Base-by-base conservation (phyloP, 2,888 invertebrate species). In the Adelphocoris suturalis region DNA sequence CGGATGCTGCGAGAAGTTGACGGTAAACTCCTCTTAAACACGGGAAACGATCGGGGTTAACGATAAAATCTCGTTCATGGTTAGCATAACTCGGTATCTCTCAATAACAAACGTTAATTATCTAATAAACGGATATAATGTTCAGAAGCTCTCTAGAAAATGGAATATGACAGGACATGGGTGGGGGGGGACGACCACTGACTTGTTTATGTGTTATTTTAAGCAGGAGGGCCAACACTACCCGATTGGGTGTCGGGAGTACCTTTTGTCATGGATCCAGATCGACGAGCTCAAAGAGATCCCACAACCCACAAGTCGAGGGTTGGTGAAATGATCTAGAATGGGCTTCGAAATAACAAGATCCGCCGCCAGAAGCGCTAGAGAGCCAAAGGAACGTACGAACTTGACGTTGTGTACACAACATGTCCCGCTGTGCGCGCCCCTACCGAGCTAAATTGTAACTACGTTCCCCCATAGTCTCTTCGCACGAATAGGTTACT, bases 191-290 rank as follows among this genome's bases (percentile, higher is more conserved):
- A 47, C 46, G 46, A 47, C 78, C 28, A 27, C 28, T 76, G 76
- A 27, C 76, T 76, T 76, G 76, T 78, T 37, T 78, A 46, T 78
- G n/a, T 78, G 46, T 78, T 78, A 68, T 68, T 68, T 68, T 68
- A 23, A n/a, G 28, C 78, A 78, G 37, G 16, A 37, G 28, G 19
- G 37, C 78, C 78, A 78, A 78, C 46, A 78, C 37, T 14, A 78
- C 76, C 23, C 19, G 1, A n/a, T 5, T 14, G 57, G 57, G 5
- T 57, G 57, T 16, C 37, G 7, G 37, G 37, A 37, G 37, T 37
- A 37, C 3, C 7, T 37, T 37, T 37, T 37, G 37, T 37, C 37
- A 37, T 37, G 37, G 37, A 37, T 37, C 37, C 3, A 37, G 37
- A 7, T 37, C 3, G 37, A 37, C n/a, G 7, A 37, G 3, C 37